Conservation (phyloP, 2,797 vertebrate species). For the Eupleurogrammus muticus region DNA sequence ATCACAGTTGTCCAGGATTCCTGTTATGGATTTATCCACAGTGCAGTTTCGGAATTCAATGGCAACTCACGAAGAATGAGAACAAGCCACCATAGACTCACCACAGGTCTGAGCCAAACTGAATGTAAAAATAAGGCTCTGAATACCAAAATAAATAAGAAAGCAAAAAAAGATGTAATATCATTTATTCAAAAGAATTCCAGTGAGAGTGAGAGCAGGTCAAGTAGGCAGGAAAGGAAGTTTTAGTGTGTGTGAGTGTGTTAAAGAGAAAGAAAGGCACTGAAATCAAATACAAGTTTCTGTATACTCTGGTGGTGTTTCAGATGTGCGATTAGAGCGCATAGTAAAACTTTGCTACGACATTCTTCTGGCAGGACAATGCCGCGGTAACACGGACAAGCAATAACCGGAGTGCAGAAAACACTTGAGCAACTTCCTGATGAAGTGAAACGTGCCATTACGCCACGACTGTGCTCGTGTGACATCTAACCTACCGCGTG, state of each 20-base stretch:
- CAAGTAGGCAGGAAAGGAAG: not conserved
- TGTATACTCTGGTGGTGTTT: not conserved
- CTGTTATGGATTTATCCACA: too few relatives aligned
- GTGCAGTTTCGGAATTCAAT: too few relatives aligned
- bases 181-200: too few relatives aligned
- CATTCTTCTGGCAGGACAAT: not conserved
- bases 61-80: not conserved
- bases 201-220: not conserved
- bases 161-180: too few relatives aligned
- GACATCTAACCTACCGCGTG: not conserved
- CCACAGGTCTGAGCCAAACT: not conserved
- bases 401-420: slow-evolving; percentile 1
- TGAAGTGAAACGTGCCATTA: not conserved
- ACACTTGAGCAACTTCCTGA: slow-evolving; percentile 7
- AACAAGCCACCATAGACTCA: not conserved
- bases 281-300: slow-evolving; percentile 22
- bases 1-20: too few relatives aligned
- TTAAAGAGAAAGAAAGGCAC: not conserved
- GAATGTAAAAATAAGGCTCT: not conserved
- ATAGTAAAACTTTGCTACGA: not conserved
- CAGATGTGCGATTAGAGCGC: not conserved
- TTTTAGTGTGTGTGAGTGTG: slow-evolving; percentile 23
- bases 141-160: too few relatives aligned
- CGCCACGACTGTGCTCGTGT: not conserved
- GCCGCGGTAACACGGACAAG: not conserved